These are phyloP conservation scores for Drosophila fuyamai DNA, from an alignment of 1,140 invertebrate genomes.

Conservation along the genomic window DNA sequence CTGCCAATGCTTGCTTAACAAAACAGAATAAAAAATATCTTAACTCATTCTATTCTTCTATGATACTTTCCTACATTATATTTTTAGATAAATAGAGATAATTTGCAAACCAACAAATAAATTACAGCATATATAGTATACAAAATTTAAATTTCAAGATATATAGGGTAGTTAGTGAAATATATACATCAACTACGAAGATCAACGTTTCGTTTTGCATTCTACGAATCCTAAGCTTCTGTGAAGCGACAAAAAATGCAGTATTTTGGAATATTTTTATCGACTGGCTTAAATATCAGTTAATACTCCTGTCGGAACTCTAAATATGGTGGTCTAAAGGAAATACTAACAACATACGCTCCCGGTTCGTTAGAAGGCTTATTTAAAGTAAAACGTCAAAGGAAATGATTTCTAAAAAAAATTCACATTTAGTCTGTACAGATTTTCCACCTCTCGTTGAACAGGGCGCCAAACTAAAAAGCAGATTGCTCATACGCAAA, in stretches of 20 bases:
- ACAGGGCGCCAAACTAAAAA: not conserved
- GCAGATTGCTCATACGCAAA: constrained; percentile 34
- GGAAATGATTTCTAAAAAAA: not conserved
- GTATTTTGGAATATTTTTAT: not conserved
- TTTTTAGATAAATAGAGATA: no score
- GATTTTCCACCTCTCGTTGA: not conserved
- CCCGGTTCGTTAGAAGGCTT: not conserved
- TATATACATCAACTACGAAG: no score
- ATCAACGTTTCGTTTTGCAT: not conserved
- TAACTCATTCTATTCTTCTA: no score
- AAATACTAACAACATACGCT: not conserved
- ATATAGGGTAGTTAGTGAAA: not conserved
- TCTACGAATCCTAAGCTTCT: not conserved
- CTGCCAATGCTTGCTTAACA: no score
- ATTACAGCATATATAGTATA: no score
- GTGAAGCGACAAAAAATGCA: not conserved
- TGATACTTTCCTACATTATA: no score
- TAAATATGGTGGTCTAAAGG: not conserved
- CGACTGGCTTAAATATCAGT: not conserved
- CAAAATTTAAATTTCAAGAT: not conserved
- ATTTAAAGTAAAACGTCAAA: not conserved
- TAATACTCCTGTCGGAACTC: not conserved
- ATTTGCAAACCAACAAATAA: no score
- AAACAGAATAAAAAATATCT: no score
- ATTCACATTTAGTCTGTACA: not conserved